A percentile compares a stretch with the other conserved stretches of the same genome.
phyloP scores from a whole-genome alignment of 2,113 vertebrate species.

The Psilopogon haemacephalus region DNA sequence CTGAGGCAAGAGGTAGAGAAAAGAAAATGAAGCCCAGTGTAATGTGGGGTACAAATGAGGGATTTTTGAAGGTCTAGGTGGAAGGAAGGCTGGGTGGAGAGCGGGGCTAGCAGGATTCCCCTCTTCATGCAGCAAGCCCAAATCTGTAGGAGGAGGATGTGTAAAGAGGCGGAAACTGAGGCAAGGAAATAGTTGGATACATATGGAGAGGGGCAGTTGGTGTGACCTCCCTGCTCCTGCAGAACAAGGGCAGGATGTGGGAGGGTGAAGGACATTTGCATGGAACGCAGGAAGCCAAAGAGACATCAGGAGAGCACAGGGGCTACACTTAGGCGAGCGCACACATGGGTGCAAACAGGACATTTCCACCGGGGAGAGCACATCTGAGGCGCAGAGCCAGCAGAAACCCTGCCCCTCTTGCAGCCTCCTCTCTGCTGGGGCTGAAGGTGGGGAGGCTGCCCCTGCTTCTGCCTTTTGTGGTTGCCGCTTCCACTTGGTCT shows the following conservation, averaged over 20 bases:
- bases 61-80: neutral
- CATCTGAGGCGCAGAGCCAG: neutral
- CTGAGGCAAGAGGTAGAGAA: accelerated
- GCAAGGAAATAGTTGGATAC: neutral
- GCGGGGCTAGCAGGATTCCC: accelerated
- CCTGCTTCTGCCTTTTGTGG: constrained; percentile 1
- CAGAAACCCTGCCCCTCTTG: neutral
- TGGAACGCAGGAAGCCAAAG: neutral
- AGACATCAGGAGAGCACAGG: neutral
- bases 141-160: neutral
- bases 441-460: neutral
- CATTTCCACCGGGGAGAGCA: neutral
- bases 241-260: neutral
- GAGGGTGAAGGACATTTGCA: neutral
- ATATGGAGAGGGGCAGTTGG: accelerated
- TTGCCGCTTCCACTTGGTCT: constrained; percentile 51
- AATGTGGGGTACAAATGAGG: neutral
- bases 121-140: neutral
- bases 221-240: neutral
- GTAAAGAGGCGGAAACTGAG: neutral
- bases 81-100: neutral
- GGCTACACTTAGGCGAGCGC: accelerated
- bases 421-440: neutral
- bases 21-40: neutral
- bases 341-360: accelerated